Conservation (phyloP, 2,888 invertebrate species). For the Eristalis intricaria region DNA sequence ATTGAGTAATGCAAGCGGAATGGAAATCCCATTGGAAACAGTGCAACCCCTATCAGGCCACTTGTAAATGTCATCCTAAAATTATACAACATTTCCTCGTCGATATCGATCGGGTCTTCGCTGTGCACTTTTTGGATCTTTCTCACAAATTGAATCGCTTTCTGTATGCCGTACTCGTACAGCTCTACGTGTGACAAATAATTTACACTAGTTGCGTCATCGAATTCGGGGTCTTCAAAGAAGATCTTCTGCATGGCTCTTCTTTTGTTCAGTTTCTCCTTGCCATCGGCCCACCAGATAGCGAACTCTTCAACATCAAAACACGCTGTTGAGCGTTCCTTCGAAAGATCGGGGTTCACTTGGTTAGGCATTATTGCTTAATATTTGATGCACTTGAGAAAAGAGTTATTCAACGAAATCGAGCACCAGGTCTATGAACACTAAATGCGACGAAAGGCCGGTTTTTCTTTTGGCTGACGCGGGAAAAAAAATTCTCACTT, state of each 20-base stretch:
- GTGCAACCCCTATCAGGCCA: constrained; percentile 76
- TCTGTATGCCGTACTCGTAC: constrained; percentile 75
- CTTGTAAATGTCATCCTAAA: constrained; percentile 75
- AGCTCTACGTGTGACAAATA: constrained; percentile 77
- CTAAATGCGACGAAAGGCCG: neutral
- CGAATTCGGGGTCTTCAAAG: constrained; percentile 75
- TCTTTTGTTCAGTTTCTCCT: constrained; percentile 72
- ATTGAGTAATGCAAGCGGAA: constrained; percentile 92
- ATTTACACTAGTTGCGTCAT: constrained; percentile 73
- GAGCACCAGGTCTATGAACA: neutral
- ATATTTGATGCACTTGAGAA: neutral
- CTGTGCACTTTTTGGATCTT: constrained; percentile 87
- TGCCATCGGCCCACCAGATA: constrained; percentile 77
- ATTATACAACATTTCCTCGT: constrained; percentile 73
- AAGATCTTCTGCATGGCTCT: constrained; percentile 75
- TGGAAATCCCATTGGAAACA: constrained; percentile 79
- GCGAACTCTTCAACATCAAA: constrained; percentile 83
- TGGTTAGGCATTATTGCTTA: neutral
- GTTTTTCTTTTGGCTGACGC: too few species aligned
- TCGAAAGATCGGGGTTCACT: constrained; percentile 75
- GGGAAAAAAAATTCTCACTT: too few species aligned
- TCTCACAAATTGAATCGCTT: constrained; percentile 83
- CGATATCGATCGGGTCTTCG: constrained; percentile 79
- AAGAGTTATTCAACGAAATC: neutral
- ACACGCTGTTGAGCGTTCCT: constrained; percentile 79